Evolutionary conservation across 2,888 invertebrate species (phyloP), one percentile per base, ranked within the genome.

Genomic region (Drosophila limbata): DNA sequence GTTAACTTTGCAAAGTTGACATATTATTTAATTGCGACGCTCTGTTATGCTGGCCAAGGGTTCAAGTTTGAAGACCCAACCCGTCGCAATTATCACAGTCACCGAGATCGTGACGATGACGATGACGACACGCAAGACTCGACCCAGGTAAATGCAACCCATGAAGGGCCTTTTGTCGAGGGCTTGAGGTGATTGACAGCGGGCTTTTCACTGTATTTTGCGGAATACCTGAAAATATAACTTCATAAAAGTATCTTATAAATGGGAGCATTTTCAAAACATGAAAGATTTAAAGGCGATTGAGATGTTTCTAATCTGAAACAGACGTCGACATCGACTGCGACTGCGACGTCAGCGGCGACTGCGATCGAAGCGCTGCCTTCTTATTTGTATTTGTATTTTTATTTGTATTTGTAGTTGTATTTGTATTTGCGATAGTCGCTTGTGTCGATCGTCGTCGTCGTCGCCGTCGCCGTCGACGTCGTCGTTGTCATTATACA

Each of bases 121-220:
- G 53, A 48, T 39, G 51, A 42, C 40, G 37, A 55, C 53, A 35
- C 21, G 2, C 5, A 6, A 6, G 8, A 44, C 28, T 39, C 56
- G 56, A 19, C 6, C 25, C 44, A 37, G 55, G 50, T 52, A 57
- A 15, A 37, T 45, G 51, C 10, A 44, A 48, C 67, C 64, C 69
- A 63, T 69, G 57, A 57, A 57, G 57, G 56, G 55, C 9, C 53
- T 57, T 69, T 50, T 47, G 28, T 21, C 65, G 79, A 72, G 77
- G 73, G 62, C 84, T 60, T 48, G 52, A 70, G 74, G 74, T 74
- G 69, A 81, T 66, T 70, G 84, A 70, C 81, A 77, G 68, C 28
- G 39, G 13, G n/a, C 13, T 10, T 57, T 40, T n/a, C 48, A 21
- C 8, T 28, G n/a, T 48, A 31, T 21, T 17, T 28, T 35, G 53